A percentile compares a stretch with the other conserved stretches of the same genome.
These are phyloP conservation scores for Aphelocoma californica DNA, from an alignment of 2,797 vertebrate species.

Conservation along the genomic window DNA sequence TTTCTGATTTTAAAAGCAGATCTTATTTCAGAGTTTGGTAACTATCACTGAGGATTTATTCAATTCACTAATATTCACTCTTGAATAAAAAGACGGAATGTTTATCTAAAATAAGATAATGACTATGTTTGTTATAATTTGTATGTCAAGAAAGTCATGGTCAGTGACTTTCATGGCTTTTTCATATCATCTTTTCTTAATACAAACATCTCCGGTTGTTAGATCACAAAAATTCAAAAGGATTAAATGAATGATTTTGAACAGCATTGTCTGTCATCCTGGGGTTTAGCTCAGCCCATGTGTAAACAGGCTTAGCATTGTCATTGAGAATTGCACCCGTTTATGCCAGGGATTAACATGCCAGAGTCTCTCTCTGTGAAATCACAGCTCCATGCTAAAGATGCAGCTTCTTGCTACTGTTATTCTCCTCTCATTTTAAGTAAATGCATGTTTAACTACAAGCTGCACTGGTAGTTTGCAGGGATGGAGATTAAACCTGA, in stretches of 20 bases:
- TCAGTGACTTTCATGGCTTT: slow-evolving; percentile 2
- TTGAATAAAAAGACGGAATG: slow-evolving; percentile 41
- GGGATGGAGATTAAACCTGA: slow-evolving; percentile 3
- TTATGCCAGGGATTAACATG: slow-evolving; percentile 13
- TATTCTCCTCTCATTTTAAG: background rate
- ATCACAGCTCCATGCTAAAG: background rate
- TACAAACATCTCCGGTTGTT: background rate
- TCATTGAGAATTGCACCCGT: background rate
- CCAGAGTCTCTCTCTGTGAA: background rate
- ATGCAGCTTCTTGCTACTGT: background rate
- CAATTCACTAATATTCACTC: slow-evolving; percentile 52
- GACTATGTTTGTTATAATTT: slow-evolving; percentile 25
- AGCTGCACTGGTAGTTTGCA: background rate
- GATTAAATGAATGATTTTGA: slow-evolving; percentile 22
- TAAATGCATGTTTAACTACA: background rate
- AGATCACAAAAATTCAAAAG: background rate
- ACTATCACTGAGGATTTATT: slow-evolving; percentile 53
- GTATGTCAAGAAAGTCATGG: slow-evolving; percentile 42
- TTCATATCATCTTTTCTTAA: background rate
- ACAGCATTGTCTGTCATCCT: background rate
- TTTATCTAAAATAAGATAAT: slow-evolving; percentile 55
- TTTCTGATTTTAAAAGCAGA: slow-evolving; percentile 67
- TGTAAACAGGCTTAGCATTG: slow-evolving; percentile 13
- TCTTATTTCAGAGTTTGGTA: slow-evolving; percentile 24
- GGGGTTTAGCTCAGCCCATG: background rate